Percentiles rank a stretch among this genome's conserved stretches.
Evolutionary conservation across 2,888 invertebrate genomes (phyloP).

Genomic region (Plagodis pulveraria): DNA sequence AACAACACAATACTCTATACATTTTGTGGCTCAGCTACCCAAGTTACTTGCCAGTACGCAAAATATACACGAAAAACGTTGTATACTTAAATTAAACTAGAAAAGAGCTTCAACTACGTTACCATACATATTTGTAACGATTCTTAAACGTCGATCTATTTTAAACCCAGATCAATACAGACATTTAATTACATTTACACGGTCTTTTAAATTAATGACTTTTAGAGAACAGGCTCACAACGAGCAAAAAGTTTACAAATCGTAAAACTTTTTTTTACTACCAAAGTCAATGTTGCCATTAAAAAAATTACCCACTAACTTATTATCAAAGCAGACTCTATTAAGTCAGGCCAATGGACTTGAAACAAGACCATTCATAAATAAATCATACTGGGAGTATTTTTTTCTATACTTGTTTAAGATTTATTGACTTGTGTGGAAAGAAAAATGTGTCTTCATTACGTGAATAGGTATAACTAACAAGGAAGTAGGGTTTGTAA

Average conservation of each 20-base stretch:
- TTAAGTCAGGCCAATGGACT: constrained; percentile 14
- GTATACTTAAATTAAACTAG: too few relatives aligned
- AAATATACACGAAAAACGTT: too few relatives aligned
- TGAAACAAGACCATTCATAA: constrained; percentile 20
- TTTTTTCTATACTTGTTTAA: constrained; percentile 1
- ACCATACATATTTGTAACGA: too few relatives aligned
- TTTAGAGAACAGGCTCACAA: constrained; percentile 3
- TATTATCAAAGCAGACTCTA: constrained; percentile 16
- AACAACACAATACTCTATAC: too few relatives aligned
- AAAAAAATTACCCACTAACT: constrained; percentile 21
- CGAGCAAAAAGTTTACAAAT: constrained; percentile 12
- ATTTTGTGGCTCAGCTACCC: too few relatives aligned
- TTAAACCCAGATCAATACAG: too few relatives aligned
- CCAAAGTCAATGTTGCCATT: constrained; percentile 25
- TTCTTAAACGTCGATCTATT: too few relatives aligned
- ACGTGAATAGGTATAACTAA: background rate
- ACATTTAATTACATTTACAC: background rate
- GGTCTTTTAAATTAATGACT: constrained; percentile 12
- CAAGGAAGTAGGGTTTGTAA: background rate
- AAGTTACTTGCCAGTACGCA: too few relatives aligned
- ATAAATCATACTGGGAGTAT: constrained; percentile 21
- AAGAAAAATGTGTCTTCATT: constrained; percentile 6
- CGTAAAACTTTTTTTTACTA: constrained; percentile 15
- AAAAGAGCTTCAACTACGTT: too few relatives aligned
- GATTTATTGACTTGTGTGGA: constrained; percentile 17